Evolutionary conservation across 2,113 vertebrate genomes (phyloP).

Genomic region (Crotalus tigris): DNA sequence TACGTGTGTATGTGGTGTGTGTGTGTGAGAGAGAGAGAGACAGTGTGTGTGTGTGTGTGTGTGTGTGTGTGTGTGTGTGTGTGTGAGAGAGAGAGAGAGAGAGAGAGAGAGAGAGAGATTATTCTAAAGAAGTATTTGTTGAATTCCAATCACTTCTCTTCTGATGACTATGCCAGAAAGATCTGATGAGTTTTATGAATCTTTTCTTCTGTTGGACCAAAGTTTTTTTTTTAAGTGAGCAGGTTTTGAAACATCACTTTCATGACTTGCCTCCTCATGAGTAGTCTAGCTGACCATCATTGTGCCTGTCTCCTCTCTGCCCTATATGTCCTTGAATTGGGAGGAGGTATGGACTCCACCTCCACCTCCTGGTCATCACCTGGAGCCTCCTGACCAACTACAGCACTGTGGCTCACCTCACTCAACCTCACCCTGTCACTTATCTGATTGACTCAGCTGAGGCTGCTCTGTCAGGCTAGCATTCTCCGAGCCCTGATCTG

Average conservation of each 20-base stretch:
- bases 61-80: not conserved
- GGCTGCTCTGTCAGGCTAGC: not conserved
- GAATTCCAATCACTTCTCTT: not conserved
- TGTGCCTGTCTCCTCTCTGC: not conserved
- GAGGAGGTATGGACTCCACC: not conserved
- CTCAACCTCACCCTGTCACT: not conserved
- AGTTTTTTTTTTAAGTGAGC: not conserved
- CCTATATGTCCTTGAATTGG: not conserved
- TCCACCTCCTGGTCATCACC: not conserved
- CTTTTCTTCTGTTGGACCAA: not conserved
- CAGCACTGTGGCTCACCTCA: not conserved
- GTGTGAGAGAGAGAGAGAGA: not conserved
- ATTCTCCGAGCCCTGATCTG: fast-evolving
- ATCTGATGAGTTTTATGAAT: not conserved
- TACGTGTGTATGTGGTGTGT: not conserved
- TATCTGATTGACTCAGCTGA: not conserved
- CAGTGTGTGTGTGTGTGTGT: not conserved
- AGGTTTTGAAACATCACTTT: not conserved
- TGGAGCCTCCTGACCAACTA: not conserved
- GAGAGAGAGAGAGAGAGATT: not conserved
- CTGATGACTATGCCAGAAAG: not conserved
- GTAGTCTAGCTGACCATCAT: not conserved
- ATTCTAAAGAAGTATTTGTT: not conserved
- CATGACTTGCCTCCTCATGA: not conserved
- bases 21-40: not conserved